phyloP scores from a whole-genome alignment of 1,140 invertebrate genomes.

The Drosophila sproati region DNA sequence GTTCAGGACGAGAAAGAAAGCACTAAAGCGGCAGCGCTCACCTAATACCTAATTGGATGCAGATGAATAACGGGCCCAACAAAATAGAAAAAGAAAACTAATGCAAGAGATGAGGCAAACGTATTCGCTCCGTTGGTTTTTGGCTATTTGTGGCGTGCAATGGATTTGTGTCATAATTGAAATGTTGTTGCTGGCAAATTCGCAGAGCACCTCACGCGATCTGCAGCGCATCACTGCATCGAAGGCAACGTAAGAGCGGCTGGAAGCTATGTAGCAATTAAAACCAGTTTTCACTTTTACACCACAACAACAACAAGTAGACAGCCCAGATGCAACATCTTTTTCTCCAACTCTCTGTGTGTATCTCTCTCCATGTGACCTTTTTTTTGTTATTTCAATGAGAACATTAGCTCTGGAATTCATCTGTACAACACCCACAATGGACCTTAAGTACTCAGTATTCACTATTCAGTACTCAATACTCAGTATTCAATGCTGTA shows the following conservation, averaged over 20 bases:
- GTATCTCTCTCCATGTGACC: slow-evolving; percentile 30
- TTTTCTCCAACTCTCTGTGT: slow-evolving; percentile 9
- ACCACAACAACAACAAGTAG: slow-evolving; percentile 21
- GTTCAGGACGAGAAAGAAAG: slow-evolving; percentile 33
- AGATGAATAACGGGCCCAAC: slow-evolving; percentile 65
- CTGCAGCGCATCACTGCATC: slow-evolving; percentile 33
- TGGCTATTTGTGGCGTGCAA: slow-evolving; percentile 60
- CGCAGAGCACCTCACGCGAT: slow-evolving; percentile 56
- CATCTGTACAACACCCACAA: slow-evolving; percentile 42
- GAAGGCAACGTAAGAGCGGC: neutral
- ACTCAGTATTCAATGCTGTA: slow-evolving; percentile 15
- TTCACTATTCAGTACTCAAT: slow-evolving; percentile 10
- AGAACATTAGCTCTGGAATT: slow-evolving; percentile 39
- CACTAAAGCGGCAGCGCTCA: slow-evolving; percentile 29
- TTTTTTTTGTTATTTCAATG: slow-evolving; percentile 7
- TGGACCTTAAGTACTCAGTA: slow-evolving; percentile 22
- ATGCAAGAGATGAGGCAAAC: slow-evolving; percentile 26
- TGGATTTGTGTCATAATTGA: slow-evolving; percentile 81
- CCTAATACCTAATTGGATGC: slow-evolving; percentile 72
- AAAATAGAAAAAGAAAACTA: slow-evolving; percentile 11
- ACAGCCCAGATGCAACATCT: slow-evolving; percentile 5
- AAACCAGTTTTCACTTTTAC: slow-evolving; percentile 76
- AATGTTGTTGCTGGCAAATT: slow-evolving; percentile 37
- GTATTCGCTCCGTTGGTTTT: slow-evolving; percentile 57
- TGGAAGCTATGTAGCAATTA: slow-evolving; percentile 55